Evolutionary conservation across 2,888 invertebrate genomes (phyloP), one percentile per base, ranked within the genome.

Genomic region (Baccha elongata): DNA sequence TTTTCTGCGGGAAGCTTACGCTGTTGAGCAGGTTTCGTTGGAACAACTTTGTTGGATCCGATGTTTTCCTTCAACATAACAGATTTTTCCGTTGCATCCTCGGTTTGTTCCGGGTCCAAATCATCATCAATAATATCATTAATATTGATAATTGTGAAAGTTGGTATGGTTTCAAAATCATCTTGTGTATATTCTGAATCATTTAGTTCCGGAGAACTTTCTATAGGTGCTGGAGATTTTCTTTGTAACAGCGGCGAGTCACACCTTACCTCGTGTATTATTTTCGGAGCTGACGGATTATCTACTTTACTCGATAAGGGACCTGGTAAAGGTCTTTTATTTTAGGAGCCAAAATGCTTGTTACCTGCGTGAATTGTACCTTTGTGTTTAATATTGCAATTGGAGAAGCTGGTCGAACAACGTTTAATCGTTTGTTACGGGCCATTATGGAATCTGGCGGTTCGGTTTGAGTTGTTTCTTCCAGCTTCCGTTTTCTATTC

Each of bases 101-200:
- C 84, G 0, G 19, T 42, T 13, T 35, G 7, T 1, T 86, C 75
- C 11, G 79, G 55, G 1, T 80, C 67, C n/a, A 78, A 69, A 1
- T 85, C 80, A 15, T 58, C 64, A 8, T 74, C 74, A 2, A 91
- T 90, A 64, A 91, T 91, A 72, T 91, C 90, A 76, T 90, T 88
- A 8, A 91, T 90, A 69, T 91, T 91, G 6, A 91, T 90, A 60
- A 91, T 91, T 21, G 91, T 91, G 65, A 91, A 91, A 7, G 91
- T 91, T n/a, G 90, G 90, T 88, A 89, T 89, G 11, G 87, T 87
- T 68, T 88, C 88, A 37, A 87, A 87, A 58, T 90, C 90, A 58
- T 90, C 89, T 10, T 85, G 80, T 0, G 87, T 87, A 42, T 55
- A 73, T 0, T 86, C 85, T 2, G 85, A 68, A 1, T 85, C 83